Conservation (phyloP, 2,888 invertebrate species). For the Cephus pulcher region DNA sequence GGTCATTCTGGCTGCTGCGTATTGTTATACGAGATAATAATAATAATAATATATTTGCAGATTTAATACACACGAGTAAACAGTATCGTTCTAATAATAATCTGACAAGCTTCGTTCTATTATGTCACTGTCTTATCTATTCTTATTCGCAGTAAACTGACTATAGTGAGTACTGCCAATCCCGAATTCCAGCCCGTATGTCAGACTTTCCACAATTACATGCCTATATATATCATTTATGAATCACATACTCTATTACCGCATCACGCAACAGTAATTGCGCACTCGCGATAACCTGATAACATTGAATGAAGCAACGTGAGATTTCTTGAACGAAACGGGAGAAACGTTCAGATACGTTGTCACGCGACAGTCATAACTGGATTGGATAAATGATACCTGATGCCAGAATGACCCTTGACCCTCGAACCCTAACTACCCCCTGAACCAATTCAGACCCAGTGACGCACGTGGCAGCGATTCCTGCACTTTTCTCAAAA, state of each 20-base stretch:
- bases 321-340: conserved; percentile 5
- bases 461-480: conserved; percentile 15
- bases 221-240: too few species aligned
- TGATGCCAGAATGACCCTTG: conserved; percentile 38
- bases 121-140: too few species aligned
- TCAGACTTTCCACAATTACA: too few species aligned
- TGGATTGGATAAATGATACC: neutral
- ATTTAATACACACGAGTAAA: conserved; percentile 37
- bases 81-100: too few species aligned
- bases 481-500: conserved; percentile 13
- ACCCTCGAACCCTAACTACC: conserved; percentile 5
- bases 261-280: too few species aligned
- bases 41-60: conserved; percentile 21
- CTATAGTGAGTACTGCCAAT: too few species aligned
- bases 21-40: conserved; percentile 8
- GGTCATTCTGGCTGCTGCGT: conserved; percentile 51
- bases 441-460: neutral
- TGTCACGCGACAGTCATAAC: too few species aligned
- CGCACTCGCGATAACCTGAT: neutral
- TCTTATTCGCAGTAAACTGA: too few species aligned
- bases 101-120: too few species aligned
- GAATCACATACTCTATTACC: too few species aligned
- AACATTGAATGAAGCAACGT: neutral
- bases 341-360: neutral
- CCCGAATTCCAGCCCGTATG: too few species aligned